Evolutionary conservation across 2,797 vertebrate genomes (phyloP).

Genomic region (Gastrophryne carolinensis): DNA sequence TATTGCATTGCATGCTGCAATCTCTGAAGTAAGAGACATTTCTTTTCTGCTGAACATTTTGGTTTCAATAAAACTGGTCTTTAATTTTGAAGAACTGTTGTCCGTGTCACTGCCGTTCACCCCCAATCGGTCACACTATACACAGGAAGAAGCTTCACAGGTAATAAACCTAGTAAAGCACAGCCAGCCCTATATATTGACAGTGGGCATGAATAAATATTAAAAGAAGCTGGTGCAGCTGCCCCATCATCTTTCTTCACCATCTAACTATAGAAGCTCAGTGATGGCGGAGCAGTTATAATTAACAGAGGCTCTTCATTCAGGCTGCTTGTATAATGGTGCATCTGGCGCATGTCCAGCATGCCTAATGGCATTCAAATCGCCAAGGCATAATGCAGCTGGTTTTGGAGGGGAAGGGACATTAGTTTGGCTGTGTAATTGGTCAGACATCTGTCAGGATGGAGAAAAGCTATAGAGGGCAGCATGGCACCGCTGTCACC

Average conservation of each 20-base stretch:
- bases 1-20: too few species aligned
- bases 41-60: too few species aligned
- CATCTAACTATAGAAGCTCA: neutral
- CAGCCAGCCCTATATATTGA: too few species aligned
- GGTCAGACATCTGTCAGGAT: constrained; percentile 22
- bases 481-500: constrained; percentile 6
- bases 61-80: too few species aligned
- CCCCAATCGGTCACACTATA: too few species aligned
- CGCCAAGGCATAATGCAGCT: constrained; percentile 34
- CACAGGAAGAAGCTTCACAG: too few species aligned
- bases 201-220: too few species aligned
- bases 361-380: constrained; percentile 32
- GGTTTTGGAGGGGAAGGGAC: constrained; percentile 21
- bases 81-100: too few species aligned
- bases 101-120: too few species aligned
- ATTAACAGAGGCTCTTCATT: neutral
- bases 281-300: neutral
- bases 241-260: neutral
- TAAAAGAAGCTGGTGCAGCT: too few species aligned
- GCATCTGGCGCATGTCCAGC: constrained; percentile 16
- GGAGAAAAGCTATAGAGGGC: constrained; percentile 32
- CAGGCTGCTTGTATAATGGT: neutral
- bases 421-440: constrained; percentile 42
- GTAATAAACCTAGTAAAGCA: too few species aligned
- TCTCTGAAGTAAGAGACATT: too few species aligned